Evolutionary conservation across 2,113 vertebrate genomes (phyloP).

Genomic region (Cochlearius cochlearius): DNA sequence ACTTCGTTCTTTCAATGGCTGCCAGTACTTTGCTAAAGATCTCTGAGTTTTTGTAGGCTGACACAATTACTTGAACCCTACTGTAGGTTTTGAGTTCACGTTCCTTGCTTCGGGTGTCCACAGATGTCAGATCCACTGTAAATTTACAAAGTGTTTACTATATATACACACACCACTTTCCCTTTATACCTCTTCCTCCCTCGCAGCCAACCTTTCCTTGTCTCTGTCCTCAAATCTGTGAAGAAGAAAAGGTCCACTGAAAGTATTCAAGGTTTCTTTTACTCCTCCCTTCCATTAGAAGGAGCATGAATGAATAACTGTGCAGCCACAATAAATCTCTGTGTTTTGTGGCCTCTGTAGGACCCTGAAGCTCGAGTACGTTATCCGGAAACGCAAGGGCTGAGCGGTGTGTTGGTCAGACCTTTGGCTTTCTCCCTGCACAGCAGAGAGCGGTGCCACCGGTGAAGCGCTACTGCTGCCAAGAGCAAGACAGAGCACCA

Average conservation of each 20-base stretch:
- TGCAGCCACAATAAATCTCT: background rate
- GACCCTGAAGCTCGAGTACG: background rate
- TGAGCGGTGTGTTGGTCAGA: background rate
- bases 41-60: constrained; percentile 80
- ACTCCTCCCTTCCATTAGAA: background rate
- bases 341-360: background rate
- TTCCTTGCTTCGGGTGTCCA: constrained; percentile 89
- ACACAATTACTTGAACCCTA: constrained; percentile 84
- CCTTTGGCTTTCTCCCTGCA: background rate
- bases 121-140: constrained; percentile 92
- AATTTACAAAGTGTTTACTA: background rate
- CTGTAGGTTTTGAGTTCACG: constrained; percentile 87
- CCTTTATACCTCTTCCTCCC: background rate
- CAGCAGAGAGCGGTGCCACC: background rate
- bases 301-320: background rate
- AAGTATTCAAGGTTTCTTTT: background rate
- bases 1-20: constrained; percentile 75
- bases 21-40: constrained; percentile 78
- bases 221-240: background rate
- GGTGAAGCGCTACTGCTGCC: background rate
- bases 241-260: background rate
- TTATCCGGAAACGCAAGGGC: background rate
- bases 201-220: background rate
- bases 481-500: background rate
- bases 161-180: background rate